Evolutionary conservation across 2,113 vertebrate genomes (phyloP).

Genomic region (Vimba vimba): DNA sequence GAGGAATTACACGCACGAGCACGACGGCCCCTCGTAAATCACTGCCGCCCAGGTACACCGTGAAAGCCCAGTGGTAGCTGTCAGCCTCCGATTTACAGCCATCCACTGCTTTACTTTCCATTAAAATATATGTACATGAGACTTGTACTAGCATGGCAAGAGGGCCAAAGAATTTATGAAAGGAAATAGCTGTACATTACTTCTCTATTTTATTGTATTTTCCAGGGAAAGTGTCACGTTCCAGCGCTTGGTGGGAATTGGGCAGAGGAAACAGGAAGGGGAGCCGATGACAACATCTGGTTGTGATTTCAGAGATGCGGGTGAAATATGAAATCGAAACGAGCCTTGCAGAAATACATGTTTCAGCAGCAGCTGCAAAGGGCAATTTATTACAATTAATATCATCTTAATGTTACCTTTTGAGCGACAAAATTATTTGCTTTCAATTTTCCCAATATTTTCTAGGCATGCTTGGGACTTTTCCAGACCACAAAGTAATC

Average conservation of each 20-base stretch:
- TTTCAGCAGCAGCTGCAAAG: conserved; percentile 56
- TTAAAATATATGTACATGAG: conserved; percentile 61
- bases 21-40: conserved; percentile 57
- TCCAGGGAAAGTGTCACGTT: conserved; percentile 79
- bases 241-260: conserved; percentile 73
- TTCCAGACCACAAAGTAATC: conserved; percentile 51
- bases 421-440: conserved; percentile 56
- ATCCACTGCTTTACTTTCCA: conserved; percentile 58
- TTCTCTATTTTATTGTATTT: conserved; percentile 76
- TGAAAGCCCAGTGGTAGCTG: conserved; percentile 64
- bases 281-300: conserved; percentile 77
- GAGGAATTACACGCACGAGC: conserved; percentile 61
- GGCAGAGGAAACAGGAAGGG: conserved; percentile 69
- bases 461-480: background rate
- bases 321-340: conserved; percentile 74
- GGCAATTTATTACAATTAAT: conserved; percentile 63
- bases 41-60: conserved; percentile 60
- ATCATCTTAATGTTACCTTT: conserved; percentile 55
- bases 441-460: conserved; percentile 34
- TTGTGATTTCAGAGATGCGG: conserved; percentile 70
- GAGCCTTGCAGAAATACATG: conserved; percentile 54
- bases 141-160: conserved; percentile 53
- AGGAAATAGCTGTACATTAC: conserved; percentile 72
- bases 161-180: conserved; percentile 76
- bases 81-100: conserved; percentile 69